These are phyloP conservation scores for Drosophila repleta DNA, from an alignment of 1,140 invertebrate genomes.

Conservation along the genomic window DNA sequence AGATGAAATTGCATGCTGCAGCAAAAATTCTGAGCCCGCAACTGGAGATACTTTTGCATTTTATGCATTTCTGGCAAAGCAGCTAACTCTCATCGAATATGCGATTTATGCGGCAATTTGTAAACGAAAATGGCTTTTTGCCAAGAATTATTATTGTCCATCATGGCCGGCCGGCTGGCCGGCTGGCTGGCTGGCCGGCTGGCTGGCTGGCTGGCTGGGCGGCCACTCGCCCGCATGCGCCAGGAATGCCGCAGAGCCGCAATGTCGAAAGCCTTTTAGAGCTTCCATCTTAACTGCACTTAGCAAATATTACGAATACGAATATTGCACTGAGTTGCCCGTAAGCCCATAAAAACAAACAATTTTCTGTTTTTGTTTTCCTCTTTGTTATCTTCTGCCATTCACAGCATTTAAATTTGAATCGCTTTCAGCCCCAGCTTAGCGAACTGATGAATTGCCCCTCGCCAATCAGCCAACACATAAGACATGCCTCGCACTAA, in stretches of 20 bases:
- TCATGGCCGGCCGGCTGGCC: slow-evolving; percentile 52
- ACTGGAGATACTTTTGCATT: slow-evolving; percentile 52
- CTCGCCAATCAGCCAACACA: background rate
- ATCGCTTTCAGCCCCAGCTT: slow-evolving; percentile 11
- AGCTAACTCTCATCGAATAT: slow-evolving; percentile 79
- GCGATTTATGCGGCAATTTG: slow-evolving; percentile 82
- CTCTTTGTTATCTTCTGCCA: background rate
- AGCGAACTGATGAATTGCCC: slow-evolving; percentile 21
- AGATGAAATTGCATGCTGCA: slow-evolving; percentile 68
- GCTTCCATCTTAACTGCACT: slow-evolving; percentile 63
- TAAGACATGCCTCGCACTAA: background rate
- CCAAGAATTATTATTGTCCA: slow-evolving; percentile 83
- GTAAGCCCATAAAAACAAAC: slow-evolving; percentile 61
- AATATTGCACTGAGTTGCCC: slow-evolving; percentile 23
- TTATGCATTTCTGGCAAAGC: slow-evolving; percentile 62
- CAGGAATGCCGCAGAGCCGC: slow-evolving; percentile 28
- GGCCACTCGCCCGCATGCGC: slow-evolving; percentile 8
- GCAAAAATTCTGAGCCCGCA: slow-evolving; percentile 14
- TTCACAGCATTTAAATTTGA: slow-evolving; percentile 37
- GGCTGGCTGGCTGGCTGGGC: too few species aligned
- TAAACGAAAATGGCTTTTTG: slow-evolving; percentile 81
- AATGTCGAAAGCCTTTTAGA: slow-evolving; percentile 51
- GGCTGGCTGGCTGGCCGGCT: too few species aligned
- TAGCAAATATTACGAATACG: slow-evolving; percentile 71
- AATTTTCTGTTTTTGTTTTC: slow-evolving; percentile 21